Base-by-base conservation (phyloP, 2,888 invertebrate species). In the Melipona bicolor region DNA sequence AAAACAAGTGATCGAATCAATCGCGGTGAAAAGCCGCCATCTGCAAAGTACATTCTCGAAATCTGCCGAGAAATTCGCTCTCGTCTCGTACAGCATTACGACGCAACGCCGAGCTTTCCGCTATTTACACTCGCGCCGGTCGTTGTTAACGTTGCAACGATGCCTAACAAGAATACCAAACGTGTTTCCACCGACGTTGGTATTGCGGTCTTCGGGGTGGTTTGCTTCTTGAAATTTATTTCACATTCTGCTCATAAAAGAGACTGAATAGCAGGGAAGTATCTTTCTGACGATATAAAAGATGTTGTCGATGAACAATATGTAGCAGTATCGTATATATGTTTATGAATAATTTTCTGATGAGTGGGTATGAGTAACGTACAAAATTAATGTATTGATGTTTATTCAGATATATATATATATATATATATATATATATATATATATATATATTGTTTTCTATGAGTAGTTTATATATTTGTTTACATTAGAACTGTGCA, bases 81-180 rank as follows among this genome's bases (percentile, higher is more conserved):
- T 21, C 32, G 50, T 79, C 72, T 36, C 27, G 32, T 21, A 59
- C 73, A 78, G 36, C 61, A 9, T 36, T 62, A 69, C 54, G 61
- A 24, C 24, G 64, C 75, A 79, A 77, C 65, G 49, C 72, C 68
- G 76, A 65, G 81, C 83, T 72, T 88, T 80, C 84, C 56, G 77
- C 77, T 83, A 89, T 86, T 88, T 87, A 84, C 80, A 72, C 79
- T 49, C 65, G 4, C 19, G 68, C 73, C 75, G 56, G 52, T 81
- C 72, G 82, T 79, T 76, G 87, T 74, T 85, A 81, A 87, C 85
- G 81, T 86, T 61, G 74, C 69, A 74, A 73, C 77, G 84, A 82
- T 82, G 81, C 85, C 70, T 81, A 85, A 85, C 78, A 65, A 77
- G 83, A 85, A 89, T 88, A 65, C 78, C 76, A 19, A 61, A 52